These are phyloP conservation scores for Tautogolabrus adspersus DNA, from an alignment of 2,113 vertebrate genomes.

Conservation along the genomic window DNA sequence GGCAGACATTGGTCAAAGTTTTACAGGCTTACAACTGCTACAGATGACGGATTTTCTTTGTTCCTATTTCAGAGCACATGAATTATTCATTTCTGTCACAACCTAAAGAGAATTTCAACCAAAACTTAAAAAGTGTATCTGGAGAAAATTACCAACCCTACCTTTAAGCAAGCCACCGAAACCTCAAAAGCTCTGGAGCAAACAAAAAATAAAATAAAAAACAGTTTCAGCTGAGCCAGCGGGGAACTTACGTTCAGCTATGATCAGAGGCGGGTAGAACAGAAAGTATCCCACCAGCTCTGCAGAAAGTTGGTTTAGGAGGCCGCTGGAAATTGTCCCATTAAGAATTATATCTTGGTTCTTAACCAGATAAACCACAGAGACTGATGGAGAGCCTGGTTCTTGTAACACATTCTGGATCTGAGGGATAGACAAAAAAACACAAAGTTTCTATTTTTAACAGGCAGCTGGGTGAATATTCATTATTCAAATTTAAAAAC, in stretches of 20 bases:
- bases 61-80: no score
- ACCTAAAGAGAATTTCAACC: no score
- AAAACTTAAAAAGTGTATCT: no score
- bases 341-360: slow-evolving; percentile 91
- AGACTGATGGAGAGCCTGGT: slow-evolving; percentile 87
- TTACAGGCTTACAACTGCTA: no score
- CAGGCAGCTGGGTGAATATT: neutral
- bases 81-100: no score
- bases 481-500: slow-evolving; percentile 43
- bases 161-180: no score
- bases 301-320: slow-evolving; percentile 94
- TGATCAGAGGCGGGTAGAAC: slow-evolving; percentile 93
- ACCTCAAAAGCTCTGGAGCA: no score
- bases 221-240: no score
- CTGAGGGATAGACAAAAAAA: slow-evolving; percentile 79
- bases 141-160: no score
- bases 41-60: no score
- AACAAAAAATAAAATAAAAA: no score
- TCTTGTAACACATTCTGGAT: slow-evolving; percentile 90
- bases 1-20: no score
- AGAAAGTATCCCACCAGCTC: slow-evolving; percentile 98
- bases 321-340: slow-evolving; percentile 91
- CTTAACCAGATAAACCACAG: slow-evolving; percentile 92
- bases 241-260: slow-evolving; percentile 91
- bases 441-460: slow-evolving; percentile 6